Evolutionary conservation across 2,888 invertebrate genomes (phyloP), one percentile per base, ranked within the genome.

Genomic region (Lepidocyrtoides sp.): DNA sequence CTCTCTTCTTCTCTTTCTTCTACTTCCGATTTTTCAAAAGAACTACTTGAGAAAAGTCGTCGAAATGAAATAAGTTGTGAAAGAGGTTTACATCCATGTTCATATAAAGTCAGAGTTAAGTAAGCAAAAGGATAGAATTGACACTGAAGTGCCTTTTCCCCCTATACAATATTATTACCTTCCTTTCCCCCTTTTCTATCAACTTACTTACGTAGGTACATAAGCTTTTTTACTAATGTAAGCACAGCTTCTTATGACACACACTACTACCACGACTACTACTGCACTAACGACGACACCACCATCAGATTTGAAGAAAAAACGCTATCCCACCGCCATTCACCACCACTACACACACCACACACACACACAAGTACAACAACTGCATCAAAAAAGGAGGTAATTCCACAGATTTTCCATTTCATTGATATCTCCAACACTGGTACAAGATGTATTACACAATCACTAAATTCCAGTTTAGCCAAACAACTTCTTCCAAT

Each of bases 41-140:
- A 82, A 60, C 82, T 82, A 57, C 60, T 82, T 29, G 48, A 77
- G 54, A 87, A 87, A 87, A 87, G 86, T 77, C 86, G 77, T 77
- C 86, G 63, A 87, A 86, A 87, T 87, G 86, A 87, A 87, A 87
- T 87, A 87, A 87, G 86, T 87, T 87, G 77, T 77, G 86, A 44
- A 63, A 87, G 60, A 60, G 63, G 79, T 77, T 87, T 75, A 75
- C 82, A 82, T 82, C 60, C 79, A 32, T 79, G 87, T 79, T 79
- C 79, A 87, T 87, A 60, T 81, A 51, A 81, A 88, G 88, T 81
- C 66, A 63, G 32, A 36, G 57, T 63, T 77, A 82, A 60, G 44
- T 41, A 75, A 75, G 72, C 85, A 85, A 83, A 54, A 23, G 32
- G 44, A 26, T 26, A 54, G 69, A 69, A 54, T 81, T 88, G 88